Evolutionary conservation across 2,797 vertebrate genomes (phyloP), one percentile per base, ranked within the genome.

Genomic region (Trachops cirrhosus): DNA sequence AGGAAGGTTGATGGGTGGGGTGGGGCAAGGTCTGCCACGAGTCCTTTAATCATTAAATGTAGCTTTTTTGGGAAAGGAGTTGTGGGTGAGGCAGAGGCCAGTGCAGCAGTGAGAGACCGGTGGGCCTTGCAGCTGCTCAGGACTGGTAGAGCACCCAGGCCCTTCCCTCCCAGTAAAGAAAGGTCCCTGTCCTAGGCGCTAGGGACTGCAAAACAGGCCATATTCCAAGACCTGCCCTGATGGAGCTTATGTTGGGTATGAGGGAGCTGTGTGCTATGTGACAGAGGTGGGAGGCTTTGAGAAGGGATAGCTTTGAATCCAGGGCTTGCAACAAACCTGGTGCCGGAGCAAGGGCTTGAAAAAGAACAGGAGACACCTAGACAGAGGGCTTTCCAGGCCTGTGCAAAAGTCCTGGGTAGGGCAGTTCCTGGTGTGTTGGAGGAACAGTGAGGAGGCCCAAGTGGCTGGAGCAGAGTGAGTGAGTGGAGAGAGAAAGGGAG

Each of bases 401-500:
- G 5, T 8, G 77, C 71, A 11, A 50, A 92, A 68, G 70, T 29
- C 50, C 68, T 10, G 59, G 19, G 22, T 34, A 41, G 62, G 50
- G 62, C 1, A 0, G 2, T 2, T 22, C 50, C 39, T 37, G 24
- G 18, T 3, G 1, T 29, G 46, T 46, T 64, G 19, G 26, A 64
- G 22, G 2, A 70, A 39, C 18, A 46, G 24, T 12, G 22, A 46
- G 11, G 52, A 44, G 26, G 57, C 26, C 57, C 7, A 0, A 7
- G 46, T 48, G 39, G 54, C 37, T 22, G 3, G 54, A 37, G 39
- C 44, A 29, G 73, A 85, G 34, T 12, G 39, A 41, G 50, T 1
- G 21, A 4, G 22, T 1, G 24, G 11, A 14, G 39, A 22, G 19
- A 1, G 10, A 21, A 5, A 57, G 15, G 50, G n/a, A 10, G 9